phyloP scores from a whole-genome alignment of 2,888 invertebrate genomes.

The Drosophila tanythrix region DNA sequence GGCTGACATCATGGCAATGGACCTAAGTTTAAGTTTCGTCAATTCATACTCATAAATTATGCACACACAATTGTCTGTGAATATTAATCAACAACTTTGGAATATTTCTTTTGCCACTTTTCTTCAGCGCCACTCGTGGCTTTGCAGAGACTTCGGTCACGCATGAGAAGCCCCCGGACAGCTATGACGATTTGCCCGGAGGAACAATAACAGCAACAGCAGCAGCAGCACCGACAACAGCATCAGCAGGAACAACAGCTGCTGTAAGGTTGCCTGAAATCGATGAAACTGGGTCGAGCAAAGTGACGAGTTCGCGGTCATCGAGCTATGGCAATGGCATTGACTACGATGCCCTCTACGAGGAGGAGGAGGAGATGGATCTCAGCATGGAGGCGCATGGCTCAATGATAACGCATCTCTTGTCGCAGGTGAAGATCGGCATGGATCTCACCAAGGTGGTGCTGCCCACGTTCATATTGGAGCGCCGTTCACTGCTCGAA shows the following conservation, averaged over 20 bases:
- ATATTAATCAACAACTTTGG: slow-evolving; percentile 59
- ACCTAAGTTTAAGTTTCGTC: slow-evolving; percentile 45
- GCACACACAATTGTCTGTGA: slow-evolving; percentile 4
- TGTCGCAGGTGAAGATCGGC: slow-evolving; percentile 99
- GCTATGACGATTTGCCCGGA: slow-evolving; percentile 42
- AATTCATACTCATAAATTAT: slow-evolving; percentile 41
- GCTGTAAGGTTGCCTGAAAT: slow-evolving; percentile 72
- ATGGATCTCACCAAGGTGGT: slow-evolving; percentile 99
- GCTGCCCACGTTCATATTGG: slow-evolving; percentile 98
- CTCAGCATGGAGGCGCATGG: slow-evolving; percentile 98
- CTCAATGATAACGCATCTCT: slow-evolving; percentile 97
- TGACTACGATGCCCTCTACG: slow-evolving; percentile 95
- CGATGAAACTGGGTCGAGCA: slow-evolving; percentile 78
- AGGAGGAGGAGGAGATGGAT: slow-evolving; percentile 94
- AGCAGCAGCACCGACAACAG: slow-evolving; percentile 30
- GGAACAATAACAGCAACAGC: slow-evolving; percentile 35
- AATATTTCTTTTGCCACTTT: slow-evolving; percentile 15
- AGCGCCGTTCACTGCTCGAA: slow-evolving; percentile 97
- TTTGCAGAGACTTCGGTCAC: slow-evolving; percentile 83
- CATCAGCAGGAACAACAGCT: slow-evolving; percentile 19
- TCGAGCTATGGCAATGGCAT: slow-evolving; percentile 88
- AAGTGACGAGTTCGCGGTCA: slow-evolving; percentile 58
- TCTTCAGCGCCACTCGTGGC: slow-evolving; percentile 81
- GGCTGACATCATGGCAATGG: slow-evolving; percentile 60
- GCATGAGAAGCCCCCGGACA: slow-evolving; percentile 77